These are phyloP conservation scores for Glomeris marginata DNA, from an alignment of 2,888 invertebrate genomes.

Conservation along the genomic window DNA sequence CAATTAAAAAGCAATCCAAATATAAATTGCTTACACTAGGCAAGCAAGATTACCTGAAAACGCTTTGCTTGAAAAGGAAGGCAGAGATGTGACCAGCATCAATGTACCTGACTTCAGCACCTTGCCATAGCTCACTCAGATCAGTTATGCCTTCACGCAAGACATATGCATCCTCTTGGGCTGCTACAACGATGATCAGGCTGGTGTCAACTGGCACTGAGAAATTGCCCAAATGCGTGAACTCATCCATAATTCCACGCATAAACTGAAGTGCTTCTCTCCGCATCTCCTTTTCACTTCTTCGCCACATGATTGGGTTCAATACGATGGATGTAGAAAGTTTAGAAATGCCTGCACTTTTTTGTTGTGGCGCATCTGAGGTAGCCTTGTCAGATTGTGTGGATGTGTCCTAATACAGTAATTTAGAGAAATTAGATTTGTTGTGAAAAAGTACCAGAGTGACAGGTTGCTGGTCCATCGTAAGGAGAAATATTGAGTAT, in stretches of 20 bases:
- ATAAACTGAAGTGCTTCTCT: slow-evolving; percentile 78
- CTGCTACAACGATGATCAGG: slow-evolving; percentile 78
- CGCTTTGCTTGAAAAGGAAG: slow-evolving; percentile 68
- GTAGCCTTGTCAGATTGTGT: neutral
- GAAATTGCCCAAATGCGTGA: slow-evolving; percentile 90
- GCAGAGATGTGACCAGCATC: slow-evolving; percentile 81
- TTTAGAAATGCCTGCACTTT: neutral
- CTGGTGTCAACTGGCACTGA: slow-evolving; percentile 68
- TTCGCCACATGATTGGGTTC: slow-evolving; percentile 3
- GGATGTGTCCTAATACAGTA: too few species aligned
- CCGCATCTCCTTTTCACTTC: slow-evolving; percentile 12
- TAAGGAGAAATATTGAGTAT: too few species aligned
- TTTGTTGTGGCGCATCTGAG: neutral
- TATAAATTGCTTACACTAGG: neutral
- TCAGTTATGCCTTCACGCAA: slow-evolving; percentile 68
- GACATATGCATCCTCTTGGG: slow-evolving; percentile 58
- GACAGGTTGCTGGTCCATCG: too few species aligned
- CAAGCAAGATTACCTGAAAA: slow-evolving; percentile 53
- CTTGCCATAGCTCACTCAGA: slow-evolving; percentile 84
- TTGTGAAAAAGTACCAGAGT: too few species aligned
- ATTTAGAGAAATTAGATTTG: too few species aligned
- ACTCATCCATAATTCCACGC: slow-evolving; percentile 97
- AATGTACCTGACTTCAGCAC: slow-evolving; percentile 70
- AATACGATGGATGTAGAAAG: neutral
- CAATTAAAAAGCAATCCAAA: neutral